These are phyloP conservation scores for Cephalopholis sonnerati DNA, from an alignment of 2,113 vertebrate genomes.

Conservation along the genomic window DNA sequence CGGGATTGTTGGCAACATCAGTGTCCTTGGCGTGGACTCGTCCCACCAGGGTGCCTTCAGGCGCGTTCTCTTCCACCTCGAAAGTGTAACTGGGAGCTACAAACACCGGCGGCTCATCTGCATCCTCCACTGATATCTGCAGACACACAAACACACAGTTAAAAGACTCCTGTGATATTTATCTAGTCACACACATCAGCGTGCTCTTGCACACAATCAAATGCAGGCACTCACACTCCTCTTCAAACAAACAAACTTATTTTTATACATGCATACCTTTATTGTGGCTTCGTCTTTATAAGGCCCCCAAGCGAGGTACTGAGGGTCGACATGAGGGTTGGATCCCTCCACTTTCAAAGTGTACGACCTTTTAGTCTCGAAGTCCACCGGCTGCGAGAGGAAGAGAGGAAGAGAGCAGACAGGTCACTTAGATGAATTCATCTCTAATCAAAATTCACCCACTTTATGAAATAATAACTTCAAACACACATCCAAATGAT, in stretches of 20 bases:
- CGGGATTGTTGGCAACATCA: conserved; percentile 92
- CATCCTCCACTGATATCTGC: conserved; percentile 90
- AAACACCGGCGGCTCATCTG: conserved; percentile 95
- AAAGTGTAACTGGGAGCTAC: conserved; percentile 90
- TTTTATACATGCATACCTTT: conserved; percentile 83
- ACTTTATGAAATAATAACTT: neutral
- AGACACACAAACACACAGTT: neutral
- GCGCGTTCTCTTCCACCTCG: conserved; percentile 95
- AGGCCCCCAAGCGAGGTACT: conserved; percentile 94
- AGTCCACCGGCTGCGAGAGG: conserved; percentile 90
- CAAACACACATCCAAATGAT: neutral
- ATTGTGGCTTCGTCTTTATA: conserved; percentile 96
- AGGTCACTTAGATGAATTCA: neutral
- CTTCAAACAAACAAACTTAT: neutral
- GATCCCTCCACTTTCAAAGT: conserved; percentile 95
- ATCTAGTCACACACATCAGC: neutral
- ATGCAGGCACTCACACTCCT: neutral
- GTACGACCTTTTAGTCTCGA: conserved; percentile 93
- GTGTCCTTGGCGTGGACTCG: conserved; percentile 97
- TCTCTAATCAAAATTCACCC: neutral
- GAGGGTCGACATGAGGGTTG: conserved; percentile 92
- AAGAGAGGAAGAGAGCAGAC: neutral
- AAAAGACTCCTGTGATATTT: neutral
- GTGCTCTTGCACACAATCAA: neutral
- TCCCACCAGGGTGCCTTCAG: conserved; percentile 91